These are phyloP conservation scores for Cephus sareptanus DNA, from an alignment of 2,888 invertebrate genomes.

Conservation along the genomic window DNA sequence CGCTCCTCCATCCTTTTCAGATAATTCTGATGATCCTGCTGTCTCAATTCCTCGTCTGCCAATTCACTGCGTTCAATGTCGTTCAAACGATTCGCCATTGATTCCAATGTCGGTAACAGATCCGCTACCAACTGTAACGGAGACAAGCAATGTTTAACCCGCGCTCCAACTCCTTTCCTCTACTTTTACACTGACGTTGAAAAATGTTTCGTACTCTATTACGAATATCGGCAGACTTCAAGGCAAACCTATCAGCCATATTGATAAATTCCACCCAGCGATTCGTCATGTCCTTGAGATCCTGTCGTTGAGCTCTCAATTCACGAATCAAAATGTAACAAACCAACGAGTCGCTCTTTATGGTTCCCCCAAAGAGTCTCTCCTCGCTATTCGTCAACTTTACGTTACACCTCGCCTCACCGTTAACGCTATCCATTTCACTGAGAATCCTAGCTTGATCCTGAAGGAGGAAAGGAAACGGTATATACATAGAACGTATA, in stretches of 20 bases:
- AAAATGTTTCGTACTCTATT: conserved; percentile 23
- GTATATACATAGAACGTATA: neutral
- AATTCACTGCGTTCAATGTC: neutral
- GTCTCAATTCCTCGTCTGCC: conserved; percentile 1
- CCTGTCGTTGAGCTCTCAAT: conserved; percentile 28
- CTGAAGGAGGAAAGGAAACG: conserved; percentile 3
- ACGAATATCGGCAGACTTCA: conserved; percentile 18
- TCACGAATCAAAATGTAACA: conserved; percentile 36
- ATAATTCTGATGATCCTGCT: neutral
- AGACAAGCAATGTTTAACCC: neutral
- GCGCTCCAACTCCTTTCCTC: neutral
- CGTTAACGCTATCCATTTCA: conserved; percentile 15
- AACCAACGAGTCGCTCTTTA: conserved; percentile 30
- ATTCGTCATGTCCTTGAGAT: conserved; percentile 25
- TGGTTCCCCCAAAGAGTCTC: conserved; percentile 23
- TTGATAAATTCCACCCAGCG: conserved; percentile 19
- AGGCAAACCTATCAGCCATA: conserved; percentile 18
- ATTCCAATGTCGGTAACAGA: conserved; percentile 26
- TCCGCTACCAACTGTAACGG: conserved; percentile 7
- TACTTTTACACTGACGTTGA: neutral
- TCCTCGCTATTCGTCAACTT: conserved; percentile 35
- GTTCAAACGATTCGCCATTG: conserved; percentile 8
- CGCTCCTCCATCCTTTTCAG: conserved; percentile 26
- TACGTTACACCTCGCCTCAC: conserved; percentile 24
- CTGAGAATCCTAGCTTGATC: conserved; percentile 26